Evolutionary conservation across 2,888 invertebrate genomes (phyloP), one percentile per base, ranked within the genome.

Genomic region (Acleris cristana): DNA sequence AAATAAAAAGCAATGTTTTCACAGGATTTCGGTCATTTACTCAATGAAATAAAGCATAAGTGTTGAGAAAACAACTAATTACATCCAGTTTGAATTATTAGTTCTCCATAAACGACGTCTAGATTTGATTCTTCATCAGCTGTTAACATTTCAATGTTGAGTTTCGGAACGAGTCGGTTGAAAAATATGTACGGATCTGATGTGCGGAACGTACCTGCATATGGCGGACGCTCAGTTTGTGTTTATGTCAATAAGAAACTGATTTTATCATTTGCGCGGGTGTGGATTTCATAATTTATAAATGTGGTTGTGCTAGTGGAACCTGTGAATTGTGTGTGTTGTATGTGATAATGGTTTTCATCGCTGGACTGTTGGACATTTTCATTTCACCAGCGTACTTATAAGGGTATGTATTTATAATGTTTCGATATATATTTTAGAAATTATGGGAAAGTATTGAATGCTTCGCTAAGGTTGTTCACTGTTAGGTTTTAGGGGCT

Each of bases 181-280:
- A 64, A 61, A 77, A 74, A 72, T 76, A 70, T 76, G 74, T 73
- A 70, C 71, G 73, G 75, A 72, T 73, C 73, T 79, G 80, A 85
- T 83, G 83, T 87, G 80, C 83, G 74, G 88, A 92, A 91, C 90
- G 89, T 84, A 83, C 82, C 86, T 92, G 91, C 92, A 91, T 92
- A 92, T 92, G 92, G 92, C 92, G 90, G 89, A 91, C 87, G 88
- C 86, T 88, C 88, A 88, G 92, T 92, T 91, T 92, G 92, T 92
- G 92, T 92, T 92, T 92, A 92, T 92, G 92, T 92, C 92, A 92
- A 92, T 92, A 92, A 87, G 85, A 85, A 87, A 87, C 89, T 90
- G 89, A 91, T 89, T 90, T 89, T 86, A 86, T 80, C 83, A 86
- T 90, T 91, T 90, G 85, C 91, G 92, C 92, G 92, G 92, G 92